A percentile compares a stretch with the other conserved stretches of the same genome.
Evolutionary conservation across 2,113 vertebrate species (phyloP).

Genomic region (Misgurnus mizolepis): DNA sequence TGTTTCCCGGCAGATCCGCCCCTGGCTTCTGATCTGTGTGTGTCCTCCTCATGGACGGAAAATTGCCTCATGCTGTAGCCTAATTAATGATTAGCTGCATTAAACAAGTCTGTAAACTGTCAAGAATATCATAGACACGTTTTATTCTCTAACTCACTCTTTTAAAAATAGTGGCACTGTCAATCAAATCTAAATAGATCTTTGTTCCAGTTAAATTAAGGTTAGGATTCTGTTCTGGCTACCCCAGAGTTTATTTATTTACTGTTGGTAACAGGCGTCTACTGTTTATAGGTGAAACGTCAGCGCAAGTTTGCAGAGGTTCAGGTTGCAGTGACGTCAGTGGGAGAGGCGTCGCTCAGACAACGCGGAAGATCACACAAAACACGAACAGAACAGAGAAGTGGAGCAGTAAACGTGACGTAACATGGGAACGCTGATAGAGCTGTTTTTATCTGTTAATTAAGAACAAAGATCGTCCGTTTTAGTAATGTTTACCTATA

Average conservation of each 20-base stretch:
- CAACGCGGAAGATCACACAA: conserved; percentile 71
- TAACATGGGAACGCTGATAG: conserved; percentile 51
- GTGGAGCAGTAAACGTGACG: conserved; percentile 27
- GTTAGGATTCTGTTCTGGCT: neutral
- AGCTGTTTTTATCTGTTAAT: conserved; percentile 42
- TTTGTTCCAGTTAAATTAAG: neutral
- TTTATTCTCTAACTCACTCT: neutral
- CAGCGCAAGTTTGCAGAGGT: neutral
- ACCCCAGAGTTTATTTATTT: neutral
- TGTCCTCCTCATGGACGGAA: conserved; percentile 18
- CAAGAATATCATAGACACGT: neutral
- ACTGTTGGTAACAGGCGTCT: neutral
- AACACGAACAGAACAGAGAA: conserved; percentile 66
- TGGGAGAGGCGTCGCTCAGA: conserved; percentile 72
- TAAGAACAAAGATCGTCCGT: neutral
- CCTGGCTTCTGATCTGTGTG: conserved; percentile 57
- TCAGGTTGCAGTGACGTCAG: conserved; percentile 62
- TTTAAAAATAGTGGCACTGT: too few species aligned
- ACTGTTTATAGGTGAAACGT: conserved; percentile 3
- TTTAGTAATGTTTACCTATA: neutral
- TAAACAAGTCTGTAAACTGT: neutral
- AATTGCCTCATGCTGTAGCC: neutral
- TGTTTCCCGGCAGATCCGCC: conserved; percentile 69
- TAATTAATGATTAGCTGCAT: neutral
- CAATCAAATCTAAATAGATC: neutral